These are phyloP conservation scores for Atlantisia rogersi DNA, from an alignment of 2,113 vertebrate species.

Conservation along the genomic window DNA sequence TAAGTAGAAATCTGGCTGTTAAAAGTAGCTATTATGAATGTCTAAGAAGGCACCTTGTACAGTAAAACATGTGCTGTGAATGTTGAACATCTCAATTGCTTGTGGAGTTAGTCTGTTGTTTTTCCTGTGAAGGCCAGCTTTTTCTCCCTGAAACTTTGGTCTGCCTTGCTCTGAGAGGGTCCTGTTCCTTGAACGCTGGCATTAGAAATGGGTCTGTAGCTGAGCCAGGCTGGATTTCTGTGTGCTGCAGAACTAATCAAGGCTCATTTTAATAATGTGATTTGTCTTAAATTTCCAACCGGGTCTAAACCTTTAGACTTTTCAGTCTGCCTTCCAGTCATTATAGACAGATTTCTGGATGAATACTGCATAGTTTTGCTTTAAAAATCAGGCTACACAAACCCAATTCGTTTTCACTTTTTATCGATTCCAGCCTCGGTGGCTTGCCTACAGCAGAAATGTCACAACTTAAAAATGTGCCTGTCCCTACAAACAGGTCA, in stretches of 20 bases:
- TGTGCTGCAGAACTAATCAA: conserved; percentile 28
- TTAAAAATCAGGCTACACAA: conserved; percentile 6
- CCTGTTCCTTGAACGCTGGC: not conserved
- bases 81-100: not conserved
- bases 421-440: conserved; percentile 37
- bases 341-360: conserved; percentile 28
- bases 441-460: not conserved
- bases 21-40: not conserved
- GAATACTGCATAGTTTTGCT: conserved; percentile 41
- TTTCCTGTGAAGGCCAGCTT: not conserved
- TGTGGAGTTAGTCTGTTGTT: not conserved
- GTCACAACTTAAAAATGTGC: conserved; percentile 43
- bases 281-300: conserved; percentile 40
- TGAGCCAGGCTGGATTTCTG: not conserved
- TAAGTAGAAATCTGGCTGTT: not conserved
- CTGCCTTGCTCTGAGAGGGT: not conserved
- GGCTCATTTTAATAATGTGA: conserved; percentile 29
- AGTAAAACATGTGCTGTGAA: not conserved
- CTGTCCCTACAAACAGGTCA: not conserved
- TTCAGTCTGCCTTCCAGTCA: conserved; percentile 9
- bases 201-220: not conserved
- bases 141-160: not conserved
- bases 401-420: conserved; percentile 44
- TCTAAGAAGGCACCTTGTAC: not conserved
- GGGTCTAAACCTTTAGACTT: conserved; percentile 12